A percentile compares a stretch with the other conserved stretches of the same genome.
phyloP scores from a whole-genome alignment of 2,113 vertebrate genomes.

The Emydura subglobosa region DNA sequence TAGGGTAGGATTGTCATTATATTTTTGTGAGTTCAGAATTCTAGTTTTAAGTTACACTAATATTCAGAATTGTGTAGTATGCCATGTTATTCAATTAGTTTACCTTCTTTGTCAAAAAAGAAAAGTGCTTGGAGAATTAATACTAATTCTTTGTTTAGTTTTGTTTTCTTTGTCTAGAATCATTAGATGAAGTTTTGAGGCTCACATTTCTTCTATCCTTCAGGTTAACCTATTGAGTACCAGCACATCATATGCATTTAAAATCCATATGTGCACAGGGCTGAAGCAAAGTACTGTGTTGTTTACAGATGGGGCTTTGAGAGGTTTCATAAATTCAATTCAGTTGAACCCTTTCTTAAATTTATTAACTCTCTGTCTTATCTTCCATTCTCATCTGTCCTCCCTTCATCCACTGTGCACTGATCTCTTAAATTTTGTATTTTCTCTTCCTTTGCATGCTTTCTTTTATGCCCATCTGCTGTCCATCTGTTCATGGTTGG shows the following conservation, averaged over 20 bases:
- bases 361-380: neutral
- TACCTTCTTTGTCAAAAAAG: neutral
- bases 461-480: neutral
- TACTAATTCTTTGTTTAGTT: neutral
- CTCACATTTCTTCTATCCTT: neutral
- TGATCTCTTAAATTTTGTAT: neutral
- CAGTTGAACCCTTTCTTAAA: neutral
- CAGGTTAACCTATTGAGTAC: neutral
- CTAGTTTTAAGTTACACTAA: neutral
- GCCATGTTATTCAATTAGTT: neutral
- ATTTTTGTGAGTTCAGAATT: neutral
- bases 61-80: neutral
- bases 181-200: neutral
- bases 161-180: neutral
- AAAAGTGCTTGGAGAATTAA: neutral
- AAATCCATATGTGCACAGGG: neutral
- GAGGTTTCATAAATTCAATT: neutral
- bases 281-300: neutral
- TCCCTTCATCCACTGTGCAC: neutral
- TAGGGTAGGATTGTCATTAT: neutral
- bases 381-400: neutral
- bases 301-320: neutral
- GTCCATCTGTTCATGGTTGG: neutral
- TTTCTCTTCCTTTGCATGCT: neutral
- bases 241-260: neutral